A percentile compares a stretch with the other conserved stretches of the same genome.
phyloP scores from a whole-genome alignment of 2,113 vertebrate species.

The Felis chaus region DNA sequence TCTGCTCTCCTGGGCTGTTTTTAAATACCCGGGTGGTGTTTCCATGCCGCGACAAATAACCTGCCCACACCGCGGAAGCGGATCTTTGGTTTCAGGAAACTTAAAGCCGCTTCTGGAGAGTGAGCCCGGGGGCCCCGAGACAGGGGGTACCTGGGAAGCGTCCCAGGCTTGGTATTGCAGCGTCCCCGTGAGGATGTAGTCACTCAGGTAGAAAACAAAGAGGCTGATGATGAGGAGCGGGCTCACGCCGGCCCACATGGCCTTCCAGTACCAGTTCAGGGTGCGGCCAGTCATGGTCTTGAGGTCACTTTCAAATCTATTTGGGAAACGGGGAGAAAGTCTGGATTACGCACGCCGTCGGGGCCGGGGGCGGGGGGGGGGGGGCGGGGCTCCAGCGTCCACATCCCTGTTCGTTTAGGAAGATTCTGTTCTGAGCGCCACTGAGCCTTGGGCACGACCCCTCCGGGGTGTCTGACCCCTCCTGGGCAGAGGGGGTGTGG shows the following conservation, averaged over 20 bases:
- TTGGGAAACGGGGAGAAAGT: neutral
- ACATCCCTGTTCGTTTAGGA: neutral
- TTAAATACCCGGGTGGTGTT: too few species aligned
- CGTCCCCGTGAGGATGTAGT: constrained; percentile 90
- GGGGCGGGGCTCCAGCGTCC: rapidly evolving
- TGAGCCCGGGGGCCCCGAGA: neutral
- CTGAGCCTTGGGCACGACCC: neutral
- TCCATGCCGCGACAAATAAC: neutral
- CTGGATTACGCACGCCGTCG: neutral
- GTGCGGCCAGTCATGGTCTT: constrained; percentile 89
- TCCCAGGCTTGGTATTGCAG: constrained; percentile 95
- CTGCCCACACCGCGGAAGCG: rapidly evolving
- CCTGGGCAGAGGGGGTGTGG: too few species aligned
- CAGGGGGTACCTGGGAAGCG: constrained; percentile 86
- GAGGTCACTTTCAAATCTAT: constrained; percentile 94
- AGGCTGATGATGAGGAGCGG: constrained; percentile 91
- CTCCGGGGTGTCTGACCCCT: rapidly evolving
- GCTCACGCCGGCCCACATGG: constrained; percentile 90
- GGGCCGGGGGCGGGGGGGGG: too few species aligned
- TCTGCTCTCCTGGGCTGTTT: neutral
- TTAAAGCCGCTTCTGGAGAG: rapidly evolving
- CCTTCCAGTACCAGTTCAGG: constrained; percentile 92
- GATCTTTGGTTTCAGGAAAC: neutral
- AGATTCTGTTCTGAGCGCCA: neutral
- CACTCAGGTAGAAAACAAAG: constrained; percentile 91